These are phyloP conservation scores for Cryptotermes secundus DNA, from an alignment of 1,140 invertebrate genomes.

Conservation along the genomic window DNA sequence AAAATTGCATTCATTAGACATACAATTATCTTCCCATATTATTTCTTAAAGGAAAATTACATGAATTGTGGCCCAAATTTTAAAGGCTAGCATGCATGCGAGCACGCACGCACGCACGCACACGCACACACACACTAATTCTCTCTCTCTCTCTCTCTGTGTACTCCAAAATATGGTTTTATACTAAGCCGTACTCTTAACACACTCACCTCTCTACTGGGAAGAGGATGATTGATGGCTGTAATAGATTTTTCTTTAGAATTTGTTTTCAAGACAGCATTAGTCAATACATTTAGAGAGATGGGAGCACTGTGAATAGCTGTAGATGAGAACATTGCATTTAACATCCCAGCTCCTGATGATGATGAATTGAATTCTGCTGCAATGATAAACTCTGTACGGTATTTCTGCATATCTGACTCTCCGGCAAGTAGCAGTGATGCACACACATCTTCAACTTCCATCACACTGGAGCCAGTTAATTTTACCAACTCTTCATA, in stretches of 20 bases:
- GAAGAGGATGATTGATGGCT: constrained; percentile 64
- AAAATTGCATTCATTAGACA: too few species aligned
- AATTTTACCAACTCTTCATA: neutral
- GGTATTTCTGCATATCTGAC: constrained; percentile 19
- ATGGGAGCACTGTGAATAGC: constrained; percentile 63
- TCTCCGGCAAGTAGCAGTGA: constrained; percentile 13
- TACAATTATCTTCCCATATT: too few species aligned
- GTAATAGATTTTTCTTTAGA: constrained; percentile 54
- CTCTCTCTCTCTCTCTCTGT: too few species aligned
- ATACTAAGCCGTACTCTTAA: too few species aligned
- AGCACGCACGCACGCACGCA: too few species aligned
- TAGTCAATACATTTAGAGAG: constrained; percentile 57
- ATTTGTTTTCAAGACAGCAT: constrained; percentile 52
- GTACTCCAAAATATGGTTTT: too few species aligned
- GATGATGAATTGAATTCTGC: constrained; percentile 24
- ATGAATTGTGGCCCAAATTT: too few species aligned
- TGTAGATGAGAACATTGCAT: constrained; percentile 52
- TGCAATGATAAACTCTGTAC: constrained; percentile 24
- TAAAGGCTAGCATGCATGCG: too few species aligned
- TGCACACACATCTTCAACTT: neutral
- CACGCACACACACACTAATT: too few species aligned
- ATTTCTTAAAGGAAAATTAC: too few species aligned
- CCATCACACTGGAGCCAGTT: neutral
- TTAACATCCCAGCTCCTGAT: constrained; percentile 35
- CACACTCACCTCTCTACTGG: constrained; percentile 35